These are phyloP conservation scores for Leptodirus hochenwartii DNA, from an alignment of 2,888 invertebrate genomes.

Conservation along the genomic window DNA sequence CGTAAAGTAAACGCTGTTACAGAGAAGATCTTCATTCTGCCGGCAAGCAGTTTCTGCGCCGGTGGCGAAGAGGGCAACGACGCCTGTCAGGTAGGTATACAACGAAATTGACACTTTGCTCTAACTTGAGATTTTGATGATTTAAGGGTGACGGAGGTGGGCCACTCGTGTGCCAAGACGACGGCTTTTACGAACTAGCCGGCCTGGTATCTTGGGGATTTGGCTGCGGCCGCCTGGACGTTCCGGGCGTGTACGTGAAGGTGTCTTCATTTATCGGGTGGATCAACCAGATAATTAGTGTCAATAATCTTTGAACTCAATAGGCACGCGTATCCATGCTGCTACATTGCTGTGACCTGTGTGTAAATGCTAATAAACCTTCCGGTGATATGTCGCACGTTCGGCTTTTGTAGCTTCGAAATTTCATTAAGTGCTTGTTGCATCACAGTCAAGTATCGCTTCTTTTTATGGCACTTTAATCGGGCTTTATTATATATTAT, in stretches of 20 bases:
- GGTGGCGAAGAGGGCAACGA: conserved; percentile 87
- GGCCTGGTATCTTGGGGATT: conserved; percentile 93
- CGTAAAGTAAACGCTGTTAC: conserved; percentile 87
- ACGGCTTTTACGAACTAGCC: conserved; percentile 81
- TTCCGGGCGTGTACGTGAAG: conserved; percentile 94
- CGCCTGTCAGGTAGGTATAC: conserved; percentile 59
- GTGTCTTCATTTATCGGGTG: conserved; percentile 90
- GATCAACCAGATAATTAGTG: conserved; percentile 94
- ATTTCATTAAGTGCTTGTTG: too few relatives aligned
- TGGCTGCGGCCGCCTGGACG: conserved; percentile 81
- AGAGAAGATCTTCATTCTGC: conserved; percentile 84
- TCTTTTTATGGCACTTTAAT: too few relatives aligned
- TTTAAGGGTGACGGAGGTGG: conserved; percentile 83
- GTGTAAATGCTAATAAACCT: too few relatives aligned
- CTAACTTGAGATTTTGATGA: conserved; percentile 6
- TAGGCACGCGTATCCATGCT: too few relatives aligned
- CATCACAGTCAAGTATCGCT: too few relatives aligned
- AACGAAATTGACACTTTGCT: conserved; percentile 1
- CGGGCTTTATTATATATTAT: too few relatives aligned
- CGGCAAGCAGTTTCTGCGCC: conserved; percentile 86
- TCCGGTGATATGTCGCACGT: too few relatives aligned
- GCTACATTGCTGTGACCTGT: too few relatives aligned
- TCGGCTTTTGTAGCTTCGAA: too few relatives aligned
- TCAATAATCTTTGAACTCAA: conserved; percentile 58
- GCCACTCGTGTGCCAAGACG: conserved; percentile 80